These are phyloP conservation scores for Petrocephalus microphthalmus DNA, from an alignment of 2,113 vertebrate genomes.

Conservation along the genomic window DNA sequence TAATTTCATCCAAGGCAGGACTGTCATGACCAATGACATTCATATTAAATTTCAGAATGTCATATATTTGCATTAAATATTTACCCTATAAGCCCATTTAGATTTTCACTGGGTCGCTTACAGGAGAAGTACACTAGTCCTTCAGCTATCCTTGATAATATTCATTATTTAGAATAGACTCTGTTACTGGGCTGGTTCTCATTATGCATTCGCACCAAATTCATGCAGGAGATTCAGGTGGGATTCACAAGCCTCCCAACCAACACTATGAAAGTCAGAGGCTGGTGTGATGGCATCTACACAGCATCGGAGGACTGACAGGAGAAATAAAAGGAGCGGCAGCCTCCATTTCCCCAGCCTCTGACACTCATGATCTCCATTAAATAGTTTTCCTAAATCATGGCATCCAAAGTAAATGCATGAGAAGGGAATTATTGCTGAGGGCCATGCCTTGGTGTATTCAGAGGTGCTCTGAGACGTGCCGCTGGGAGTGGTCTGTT, in stretches of 20 bases:
- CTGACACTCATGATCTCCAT: conserved; percentile 39
- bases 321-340: conserved; percentile 28
- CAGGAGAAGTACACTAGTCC: not conserved
- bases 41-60: conserved; percentile 39
- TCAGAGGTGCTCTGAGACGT: conserved; percentile 66
- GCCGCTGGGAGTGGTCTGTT: conserved; percentile 78
- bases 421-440: conserved; percentile 72
- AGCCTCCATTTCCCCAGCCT: conserved; percentile 32
- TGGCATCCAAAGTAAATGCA: conserved; percentile 66
- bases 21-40: conserved; percentile 8
- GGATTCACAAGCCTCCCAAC: conserved; percentile 42
- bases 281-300: conserved; percentile 15
- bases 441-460: conserved; percentile 76
- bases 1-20: not conserved
- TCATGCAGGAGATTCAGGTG: conserved; percentile 51
- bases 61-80: conserved; percentile 41
- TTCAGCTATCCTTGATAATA: conserved; percentile 50
- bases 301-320: not conserved
- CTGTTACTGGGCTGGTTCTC: conserved; percentile 46
- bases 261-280: conserved; percentile 37
- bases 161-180: conserved; percentile 46
- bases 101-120: conserved; percentile 47
- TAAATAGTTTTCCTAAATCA: conserved; percentile 42
- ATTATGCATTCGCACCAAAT: conserved; percentile 57
- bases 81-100: conserved; percentile 47